A percentile compares a stretch with the other conserved stretches of the same genome.
phyloP scores from a whole-genome alignment of 1,140 invertebrate species.

The Orussus abietinus region DNA sequence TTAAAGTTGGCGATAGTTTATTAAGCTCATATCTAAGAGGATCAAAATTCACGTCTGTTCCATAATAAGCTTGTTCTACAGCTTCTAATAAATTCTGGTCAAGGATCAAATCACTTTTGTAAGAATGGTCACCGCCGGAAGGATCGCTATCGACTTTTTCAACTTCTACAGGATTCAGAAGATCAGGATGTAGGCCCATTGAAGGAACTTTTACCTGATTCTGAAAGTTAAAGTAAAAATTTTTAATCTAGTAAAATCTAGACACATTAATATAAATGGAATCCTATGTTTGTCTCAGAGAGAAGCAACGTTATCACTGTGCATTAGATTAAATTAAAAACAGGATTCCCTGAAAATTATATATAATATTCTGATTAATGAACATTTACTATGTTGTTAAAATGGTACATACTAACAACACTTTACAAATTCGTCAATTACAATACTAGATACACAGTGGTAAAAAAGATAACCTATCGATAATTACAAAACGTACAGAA shows the following conservation, averaged over 20 bases:
- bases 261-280: too few relatives aligned
- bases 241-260: not conserved
- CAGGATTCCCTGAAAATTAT: not conserved
- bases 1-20: slow-evolving; percentile 62
- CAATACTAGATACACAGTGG: not conserved
- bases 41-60: slow-evolving; percentile 59
- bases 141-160: slow-evolving; percentile 29
- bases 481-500: not conserved
- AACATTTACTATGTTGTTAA: not conserved
- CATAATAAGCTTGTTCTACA: slow-evolving; percentile 68
- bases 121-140: slow-evolving; percentile 36
- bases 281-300: too few relatives aligned
- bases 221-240: slow-evolving; percentile 19
- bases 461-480: slow-evolving; percentile 1
- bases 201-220: slow-evolving; percentile 40
- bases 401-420: not conserved
- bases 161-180: slow-evolving; percentile 35
- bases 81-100: slow-evolving; percentile 72
- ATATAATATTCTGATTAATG: not conserved
- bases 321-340: too few relatives aligned
- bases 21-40: slow-evolving; percentile 65
- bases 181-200: slow-evolving; percentile 43
- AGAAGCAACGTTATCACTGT: too few relatives aligned
- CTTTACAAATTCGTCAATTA: not conserved
- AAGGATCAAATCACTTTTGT: slow-evolving; percentile 55